Conservation (phyloP, 1,140 invertebrate genomes). For the Homarus americanus region DNA sequence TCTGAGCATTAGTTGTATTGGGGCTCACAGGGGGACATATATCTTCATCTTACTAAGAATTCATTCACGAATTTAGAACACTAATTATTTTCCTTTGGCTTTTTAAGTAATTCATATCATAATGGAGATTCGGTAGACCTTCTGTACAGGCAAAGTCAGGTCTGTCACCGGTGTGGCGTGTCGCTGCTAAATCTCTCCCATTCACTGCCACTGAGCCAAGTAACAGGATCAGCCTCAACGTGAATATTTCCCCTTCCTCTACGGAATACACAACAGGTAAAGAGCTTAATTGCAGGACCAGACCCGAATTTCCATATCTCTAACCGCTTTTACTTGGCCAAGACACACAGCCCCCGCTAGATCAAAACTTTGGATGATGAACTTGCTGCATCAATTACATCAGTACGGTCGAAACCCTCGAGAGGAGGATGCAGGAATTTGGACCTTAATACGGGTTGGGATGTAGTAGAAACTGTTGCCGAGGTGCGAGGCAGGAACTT, state of each 20-base stretch:
- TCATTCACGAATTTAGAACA: no score
- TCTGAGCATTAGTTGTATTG: no score
- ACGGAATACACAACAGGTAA: background rate
- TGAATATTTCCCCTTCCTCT: background rate
- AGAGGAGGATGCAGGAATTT: background rate
- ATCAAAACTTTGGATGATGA: slow-evolving; percentile 17
- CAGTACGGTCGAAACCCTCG: slow-evolving; percentile 11
- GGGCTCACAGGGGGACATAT: no score
- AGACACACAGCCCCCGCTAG: background rate
- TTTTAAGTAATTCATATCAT: no score
- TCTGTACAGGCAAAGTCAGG: no score
- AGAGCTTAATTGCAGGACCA: background rate
- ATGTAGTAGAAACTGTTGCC: background rate
- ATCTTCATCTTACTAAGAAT: no score
- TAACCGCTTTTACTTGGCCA: slow-evolving; percentile 6
- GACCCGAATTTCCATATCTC: slow-evolving; percentile 9
- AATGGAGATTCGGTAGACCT: no score
- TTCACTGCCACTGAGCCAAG: no score
- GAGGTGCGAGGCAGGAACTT: slow-evolving; percentile 2
- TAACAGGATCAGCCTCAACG: no score
- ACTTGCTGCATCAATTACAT: slow-evolving; percentile 28
- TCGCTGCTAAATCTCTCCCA: no score
- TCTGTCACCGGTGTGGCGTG: no score
- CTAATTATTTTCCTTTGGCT: no score
- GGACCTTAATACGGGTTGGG: background rate